Evolutionary conservation across 2,113 vertebrate genomes (phyloP).

Genomic region (Notarius quadriscutis): DNA sequence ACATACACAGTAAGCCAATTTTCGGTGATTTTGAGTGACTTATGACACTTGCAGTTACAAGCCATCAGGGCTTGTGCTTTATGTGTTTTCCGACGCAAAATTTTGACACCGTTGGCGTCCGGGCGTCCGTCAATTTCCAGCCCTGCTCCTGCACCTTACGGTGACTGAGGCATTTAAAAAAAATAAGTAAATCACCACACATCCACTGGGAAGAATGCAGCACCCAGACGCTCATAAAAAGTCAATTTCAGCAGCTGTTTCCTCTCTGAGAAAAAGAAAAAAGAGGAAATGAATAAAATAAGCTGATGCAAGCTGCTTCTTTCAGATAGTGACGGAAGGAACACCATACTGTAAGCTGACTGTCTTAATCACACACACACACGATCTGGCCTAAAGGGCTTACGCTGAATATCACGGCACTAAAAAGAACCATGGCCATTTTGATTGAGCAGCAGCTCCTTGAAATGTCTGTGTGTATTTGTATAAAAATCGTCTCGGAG

Average conservation of each 20-base stretch:
- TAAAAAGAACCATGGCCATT: not conserved
- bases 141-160: too few species aligned
- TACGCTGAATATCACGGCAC: not conserved
- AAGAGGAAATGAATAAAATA: not conserved
- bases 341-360: not conserved
- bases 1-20: too few species aligned
- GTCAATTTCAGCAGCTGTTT: not conserved
- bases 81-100: too few species aligned
- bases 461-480: not conserved
- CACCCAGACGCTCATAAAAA: not conserved
- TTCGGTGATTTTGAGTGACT: too few species aligned
- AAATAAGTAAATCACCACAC: not conserved
- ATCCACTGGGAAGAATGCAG: not conserved
- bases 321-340: not conserved
- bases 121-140: too few species aligned
- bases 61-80: too few species aligned
- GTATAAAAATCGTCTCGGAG: not conserved
- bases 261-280: not conserved
- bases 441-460: not conserved
- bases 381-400: not conserved
- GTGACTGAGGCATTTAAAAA: not conserved
- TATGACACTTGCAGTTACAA: too few species aligned
- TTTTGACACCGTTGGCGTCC: too few species aligned
- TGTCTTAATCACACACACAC: not conserved
- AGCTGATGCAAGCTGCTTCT: conserved; percentile 11